phyloP scores from a whole-genome alignment of 2,113 vertebrate genomes.

The Podarcis cretensis region DNA sequence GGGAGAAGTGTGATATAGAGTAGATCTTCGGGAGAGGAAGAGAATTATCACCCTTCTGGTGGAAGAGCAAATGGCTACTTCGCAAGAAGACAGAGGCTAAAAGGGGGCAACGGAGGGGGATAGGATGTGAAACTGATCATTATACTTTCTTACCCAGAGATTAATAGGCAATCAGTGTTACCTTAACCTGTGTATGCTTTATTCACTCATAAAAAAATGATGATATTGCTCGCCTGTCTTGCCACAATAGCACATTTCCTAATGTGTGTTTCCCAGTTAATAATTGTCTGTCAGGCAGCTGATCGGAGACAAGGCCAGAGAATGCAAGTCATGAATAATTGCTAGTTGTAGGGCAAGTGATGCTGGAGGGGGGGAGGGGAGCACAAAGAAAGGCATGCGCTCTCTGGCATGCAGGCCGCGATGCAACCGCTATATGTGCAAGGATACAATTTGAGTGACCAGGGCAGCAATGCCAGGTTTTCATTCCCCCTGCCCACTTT shows the following conservation, averaged over 20 bases:
- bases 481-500: background rate
- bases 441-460: background rate
- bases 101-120: background rate
- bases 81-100: conserved; percentile 4
- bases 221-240: conserved; percentile 20
- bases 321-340: conserved; percentile 21
- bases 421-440: background rate
- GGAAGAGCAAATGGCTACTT: background rate
- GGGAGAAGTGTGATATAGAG: background rate
- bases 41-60: conserved; percentile 5
- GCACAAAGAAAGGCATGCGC: background rate
- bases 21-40: background rate
- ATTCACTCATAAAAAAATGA: conserved; percentile 28
- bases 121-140: background rate
- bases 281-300: conserved; percentile 30
- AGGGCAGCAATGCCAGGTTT: background rate
- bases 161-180: conserved; percentile 33
- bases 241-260: conserved; percentile 22
- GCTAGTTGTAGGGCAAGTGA: background rate
- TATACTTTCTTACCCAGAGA: background rate
- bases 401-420: background rate
- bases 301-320: conserved; percentile 19
- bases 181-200: conserved; percentile 17
- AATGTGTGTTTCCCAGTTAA: conserved; percentile 17
- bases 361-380: background rate